phyloP scores from a whole-genome alignment of 1,140 invertebrate genomes.

The Vanessa tameamea region DNA sequence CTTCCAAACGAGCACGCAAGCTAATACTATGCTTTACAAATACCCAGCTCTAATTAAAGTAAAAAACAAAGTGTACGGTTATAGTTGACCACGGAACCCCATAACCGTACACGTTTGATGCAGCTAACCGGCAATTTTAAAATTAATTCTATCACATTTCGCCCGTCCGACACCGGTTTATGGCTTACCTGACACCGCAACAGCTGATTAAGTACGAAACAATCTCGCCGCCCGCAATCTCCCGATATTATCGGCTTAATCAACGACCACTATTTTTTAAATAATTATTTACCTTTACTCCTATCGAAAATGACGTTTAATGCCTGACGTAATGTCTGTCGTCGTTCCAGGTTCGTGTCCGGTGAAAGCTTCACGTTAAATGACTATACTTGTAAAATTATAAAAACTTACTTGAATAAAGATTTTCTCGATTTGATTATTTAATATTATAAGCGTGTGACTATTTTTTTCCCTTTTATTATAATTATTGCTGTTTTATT shows the following conservation, averaged over 20 bases:
- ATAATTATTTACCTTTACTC: conserved; percentile 30
- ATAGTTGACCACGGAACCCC: conserved; percentile 6
- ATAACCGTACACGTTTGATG: conserved; percentile 43
- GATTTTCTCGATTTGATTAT: too few species aligned
- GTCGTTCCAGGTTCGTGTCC: neutral
- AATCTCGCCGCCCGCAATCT: conserved; percentile 51
- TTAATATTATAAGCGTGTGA: too few species aligned
- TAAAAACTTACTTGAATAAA: too few species aligned
- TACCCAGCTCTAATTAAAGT: neutral
- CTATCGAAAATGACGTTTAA: conserved; percentile 17
- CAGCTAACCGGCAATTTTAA: conserved; percentile 61
- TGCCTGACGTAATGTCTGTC: neutral
- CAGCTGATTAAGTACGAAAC: conserved; percentile 63
- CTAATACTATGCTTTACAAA: neutral
- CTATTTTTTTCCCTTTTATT: too few species aligned
- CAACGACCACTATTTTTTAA: conserved; percentile 45
- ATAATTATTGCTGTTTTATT: too few species aligned
- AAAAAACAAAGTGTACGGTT: conserved; percentile 2
- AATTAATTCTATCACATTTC: conserved; percentile 72
- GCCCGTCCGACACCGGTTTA: conserved; percentile 48
- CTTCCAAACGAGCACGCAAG: too few species aligned
- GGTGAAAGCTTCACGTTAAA: too few species aligned
- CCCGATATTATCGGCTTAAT: conserved; percentile 39
- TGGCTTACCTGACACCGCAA: conserved; percentile 53
- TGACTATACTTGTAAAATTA: too few species aligned